phyloP scores from a whole-genome alignment of 2,888 invertebrate species.

The Artemia sp. region DNA sequence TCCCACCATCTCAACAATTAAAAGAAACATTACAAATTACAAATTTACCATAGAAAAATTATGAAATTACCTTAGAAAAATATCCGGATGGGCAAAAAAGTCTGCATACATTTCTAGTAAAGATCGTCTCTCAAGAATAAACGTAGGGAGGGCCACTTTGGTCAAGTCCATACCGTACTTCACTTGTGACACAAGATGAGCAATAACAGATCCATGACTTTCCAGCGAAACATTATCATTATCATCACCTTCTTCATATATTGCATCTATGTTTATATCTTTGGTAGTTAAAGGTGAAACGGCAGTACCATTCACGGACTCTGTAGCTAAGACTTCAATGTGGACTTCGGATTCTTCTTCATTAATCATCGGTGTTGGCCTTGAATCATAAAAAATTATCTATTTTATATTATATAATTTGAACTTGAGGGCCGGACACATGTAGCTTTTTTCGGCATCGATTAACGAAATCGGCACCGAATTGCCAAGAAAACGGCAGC shows the following conservation, averaged over 20 bases:
- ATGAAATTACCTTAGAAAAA: constrained; percentile 59
- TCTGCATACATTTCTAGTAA: constrained; percentile 99
- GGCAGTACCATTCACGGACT: background rate
- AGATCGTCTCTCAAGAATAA: constrained; percentile 90
- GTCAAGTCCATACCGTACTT: constrained; percentile 99
- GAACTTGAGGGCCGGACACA: too few species aligned
- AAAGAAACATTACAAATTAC: too few species aligned
- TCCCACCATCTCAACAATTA: too few species aligned
- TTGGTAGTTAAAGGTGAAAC: constrained; percentile 31
- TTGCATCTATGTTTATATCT: constrained; percentile 35
- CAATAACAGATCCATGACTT: constrained; percentile 89
- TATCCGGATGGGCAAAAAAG: constrained; percentile 97
- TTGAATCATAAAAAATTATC: too few species aligned
- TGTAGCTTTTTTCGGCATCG: too few species aligned
- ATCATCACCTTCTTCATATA: constrained; percentile 78
- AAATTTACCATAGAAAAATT: background rate
- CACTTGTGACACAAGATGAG: constrained; percentile 89
- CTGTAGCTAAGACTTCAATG: too few species aligned
- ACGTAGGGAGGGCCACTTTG: constrained; percentile 94
- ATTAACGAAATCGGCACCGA: too few species aligned
- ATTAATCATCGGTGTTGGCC: too few species aligned
- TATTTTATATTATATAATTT: too few species aligned
- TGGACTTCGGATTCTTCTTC: too few species aligned
- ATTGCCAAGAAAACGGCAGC: too few species aligned
- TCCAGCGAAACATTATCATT: constrained; percentile 78